Percentiles rank a stretch among this genome's conserved stretches.
phyloP scores from a whole-genome alignment of 2,113 vertebrate species.

The Taxidea taxus region DNA sequence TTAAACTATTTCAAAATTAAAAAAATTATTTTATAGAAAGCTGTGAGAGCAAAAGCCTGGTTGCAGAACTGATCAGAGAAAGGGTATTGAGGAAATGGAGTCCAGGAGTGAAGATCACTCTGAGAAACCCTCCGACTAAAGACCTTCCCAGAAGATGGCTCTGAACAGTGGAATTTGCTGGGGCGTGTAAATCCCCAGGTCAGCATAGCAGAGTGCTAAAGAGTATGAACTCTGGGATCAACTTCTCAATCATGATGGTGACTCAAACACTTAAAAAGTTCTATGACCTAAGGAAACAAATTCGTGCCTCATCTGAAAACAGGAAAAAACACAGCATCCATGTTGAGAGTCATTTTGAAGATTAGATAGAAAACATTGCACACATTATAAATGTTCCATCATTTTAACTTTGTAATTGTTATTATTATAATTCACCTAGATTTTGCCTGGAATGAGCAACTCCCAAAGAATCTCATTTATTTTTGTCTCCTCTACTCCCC shows the following conservation, averaged over 20 bases:
- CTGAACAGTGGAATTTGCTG: background rate
- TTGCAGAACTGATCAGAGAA: background rate
- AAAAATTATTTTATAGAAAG: background rate
- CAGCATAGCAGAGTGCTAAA: background rate
- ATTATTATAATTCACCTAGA: background rate
- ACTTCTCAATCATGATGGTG: background rate
- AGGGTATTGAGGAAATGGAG: background rate
- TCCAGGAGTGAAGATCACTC: background rate
- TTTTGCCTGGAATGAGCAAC: background rate
- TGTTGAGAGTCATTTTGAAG: background rate
- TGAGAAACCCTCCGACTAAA: background rate
- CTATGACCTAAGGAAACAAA: background rate
- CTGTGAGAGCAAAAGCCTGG: background rate
- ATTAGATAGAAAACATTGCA: background rate
- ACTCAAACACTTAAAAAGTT: background rate
- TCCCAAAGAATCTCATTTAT: background rate
- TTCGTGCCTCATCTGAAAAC: background rate
- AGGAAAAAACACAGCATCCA: background rate
- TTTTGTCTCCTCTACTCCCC: background rate
- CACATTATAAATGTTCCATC: background rate
- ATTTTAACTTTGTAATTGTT: background rate
- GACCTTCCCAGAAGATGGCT: background rate
- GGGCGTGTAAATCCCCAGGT: background rate
- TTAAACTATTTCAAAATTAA: background rate
- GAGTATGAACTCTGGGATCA: background rate